phyloP scores from a whole-genome alignment of 2,797 vertebrate species.

The Trematomus bernacchii region DNA sequence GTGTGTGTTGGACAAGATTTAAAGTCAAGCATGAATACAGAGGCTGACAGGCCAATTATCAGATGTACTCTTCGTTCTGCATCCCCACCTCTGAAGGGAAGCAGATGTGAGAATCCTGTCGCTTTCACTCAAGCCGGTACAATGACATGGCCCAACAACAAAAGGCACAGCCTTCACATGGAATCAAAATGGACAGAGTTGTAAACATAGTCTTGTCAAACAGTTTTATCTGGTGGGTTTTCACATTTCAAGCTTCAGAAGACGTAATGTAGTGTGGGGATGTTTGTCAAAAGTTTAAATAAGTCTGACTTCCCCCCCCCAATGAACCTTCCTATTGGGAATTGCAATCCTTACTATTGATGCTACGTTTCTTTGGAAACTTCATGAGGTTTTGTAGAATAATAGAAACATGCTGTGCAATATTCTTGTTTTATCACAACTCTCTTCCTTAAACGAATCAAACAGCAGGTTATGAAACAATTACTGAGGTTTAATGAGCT shows the following conservation, averaged over 20 bases:
- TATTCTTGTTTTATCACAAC: background rate
- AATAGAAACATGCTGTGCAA: background rate
- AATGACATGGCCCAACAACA: slow-evolving; percentile 66
- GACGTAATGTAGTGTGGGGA: slow-evolving; percentile 33
- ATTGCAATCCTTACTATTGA: slow-evolving; percentile 15
- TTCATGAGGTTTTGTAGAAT: slow-evolving; percentile 5
- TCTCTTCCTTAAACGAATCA: slow-evolving; percentile 10
- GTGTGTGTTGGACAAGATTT: slow-evolving; percentile 66
- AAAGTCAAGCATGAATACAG: slow-evolving; percentile 80
- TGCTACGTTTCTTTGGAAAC: slow-evolving; percentile 29
- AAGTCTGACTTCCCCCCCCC: slow-evolving; percentile 3
- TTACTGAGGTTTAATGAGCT: background rate
- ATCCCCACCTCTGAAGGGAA: slow-evolving; percentile 70
- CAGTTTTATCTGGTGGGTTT: slow-evolving; percentile 56
- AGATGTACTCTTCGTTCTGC: slow-evolving; percentile 72
- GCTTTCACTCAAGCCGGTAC: slow-evolving; percentile 63
- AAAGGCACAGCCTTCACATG: slow-evolving; percentile 65
- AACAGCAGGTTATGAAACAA: background rate
- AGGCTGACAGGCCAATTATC: slow-evolving; percentile 82
- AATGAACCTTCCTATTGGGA: slow-evolving; percentile 13
- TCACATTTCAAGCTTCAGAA: slow-evolving; percentile 54
- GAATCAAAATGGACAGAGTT: slow-evolving; percentile 61
- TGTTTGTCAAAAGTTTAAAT: slow-evolving; percentile 51
- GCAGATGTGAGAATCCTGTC: slow-evolving; percentile 79
- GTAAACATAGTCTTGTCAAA: slow-evolving; percentile 58